These are phyloP conservation scores for Rattus norvegicus DNA, from an alignment of 2,113 vertebrate genomes.

Conservation along the genomic window GRCr8 NC_086019.1:166127001-166127500, in stretches of 20 bases:
- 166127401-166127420: not conserved
- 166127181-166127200: conserved; percentile 47
- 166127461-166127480: not conserved
- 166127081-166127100: not conserved
- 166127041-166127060: not conserved
- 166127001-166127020: conserved; percentile 50
- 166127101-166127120: not conserved
- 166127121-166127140: not conserved
- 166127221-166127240: not conserved
- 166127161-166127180: not conserved
- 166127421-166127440: not conserved
- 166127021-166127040: conserved; percentile 40
- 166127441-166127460: not conserved
- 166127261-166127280: conserved; percentile 38
- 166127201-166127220: not conserved
- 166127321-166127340: conserved; percentile 3
- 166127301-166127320: conserved; percentile 25
- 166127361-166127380: conserved; percentile 50
- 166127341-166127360: not conserved
- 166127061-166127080: not conserved
- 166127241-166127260: conserved; percentile 43
- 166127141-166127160: not conserved
- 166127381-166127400: conserved; percentile 39
- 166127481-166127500: not conserved
- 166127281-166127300: not conserved